Base-by-base conservation (phyloP, 2,888 invertebrate species). In the Sturmia bella region DNA sequence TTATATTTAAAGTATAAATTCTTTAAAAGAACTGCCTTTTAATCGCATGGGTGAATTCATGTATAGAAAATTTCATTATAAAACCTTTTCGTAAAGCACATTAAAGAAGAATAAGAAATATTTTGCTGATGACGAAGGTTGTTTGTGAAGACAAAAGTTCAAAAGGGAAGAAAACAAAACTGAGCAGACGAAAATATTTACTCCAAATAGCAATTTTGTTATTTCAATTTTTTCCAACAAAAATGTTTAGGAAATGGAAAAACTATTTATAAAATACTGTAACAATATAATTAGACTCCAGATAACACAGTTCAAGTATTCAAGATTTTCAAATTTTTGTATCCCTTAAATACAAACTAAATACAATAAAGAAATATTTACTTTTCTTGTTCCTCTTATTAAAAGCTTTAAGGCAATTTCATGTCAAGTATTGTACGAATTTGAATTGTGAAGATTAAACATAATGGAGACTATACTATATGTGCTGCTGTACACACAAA, bases 41-140 rank as follows among this genome's bases (percentile, higher is more conserved):
- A 54, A n/a, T 32, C 63, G 32, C 19, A 52, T 41, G 32, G 2
- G 17, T 9, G 45, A 43, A 27, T 69, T 6, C 17, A 52, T 15
- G 21, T 3, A 27, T 32, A n/a, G 2, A 52, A 45, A 54, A 56
- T 54, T 64, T 73, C 32, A 56, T 63, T 73, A 56, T 56, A 45
- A 54, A 73, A 64, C 56, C 54, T 59, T 73, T 63, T 32, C n/a
- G 63, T 32, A 63, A 54, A 48, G 21, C n/a, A 54, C 54, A 64
- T 27, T 52, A 69, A 56, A 50, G 12, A n/a, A 74, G 41, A 56
- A 64, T 50, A 21, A 37, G 48, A 50, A 39, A 11, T n/a, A n/a
- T 32, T 32, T 37, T 39, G 27, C 19, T 68, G 50, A 61, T 45
- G 50, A 52, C 21, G 52, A 52, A 37, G 63, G 3, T 32, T 12